A percentile compares a stretch with the other conserved stretches of the same genome.
Conservation (phyloP, 2,888 invertebrate genomes). For the Stenichneumon culpator region DNA sequence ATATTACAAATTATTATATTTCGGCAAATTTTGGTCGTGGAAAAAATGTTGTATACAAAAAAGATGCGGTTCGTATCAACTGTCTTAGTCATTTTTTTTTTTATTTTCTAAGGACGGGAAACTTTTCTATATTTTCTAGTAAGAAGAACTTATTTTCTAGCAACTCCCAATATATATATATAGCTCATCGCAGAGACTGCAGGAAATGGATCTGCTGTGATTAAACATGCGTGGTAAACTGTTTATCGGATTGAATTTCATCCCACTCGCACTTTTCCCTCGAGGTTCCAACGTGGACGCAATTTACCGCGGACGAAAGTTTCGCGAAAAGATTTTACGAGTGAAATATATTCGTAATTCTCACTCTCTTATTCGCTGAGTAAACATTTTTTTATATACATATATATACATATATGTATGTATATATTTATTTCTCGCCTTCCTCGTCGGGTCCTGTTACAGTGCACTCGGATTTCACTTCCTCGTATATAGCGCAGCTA, state of each 20-base stretch:
- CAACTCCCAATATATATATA: too few relatives aligned
- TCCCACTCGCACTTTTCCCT: background rate
- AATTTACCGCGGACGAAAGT: background rate
- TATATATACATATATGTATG: background rate
- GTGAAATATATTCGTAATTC: background rate
- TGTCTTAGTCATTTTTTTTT: too few relatives aligned
- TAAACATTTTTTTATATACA: background rate
- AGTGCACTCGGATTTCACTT: slow-evolving; percentile 63
- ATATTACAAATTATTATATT: too few relatives aligned
- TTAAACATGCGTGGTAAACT: too few relatives aligned
- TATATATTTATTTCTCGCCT: slow-evolving; percentile 5
- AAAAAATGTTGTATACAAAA: too few relatives aligned
- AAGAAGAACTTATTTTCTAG: too few relatives aligned
- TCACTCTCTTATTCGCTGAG: background rate
- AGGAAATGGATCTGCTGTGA: too few relatives aligned
- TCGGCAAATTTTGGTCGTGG: too few relatives aligned
- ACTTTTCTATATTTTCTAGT: too few relatives aligned
- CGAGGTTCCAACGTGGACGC: background rate
- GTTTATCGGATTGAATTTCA: background rate
- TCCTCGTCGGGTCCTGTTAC: slow-evolving; percentile 51
- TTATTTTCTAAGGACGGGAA: too few relatives aligned
- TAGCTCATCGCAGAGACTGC: too few relatives aligned
- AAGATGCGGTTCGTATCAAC: too few relatives aligned
- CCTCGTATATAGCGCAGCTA: slow-evolving; percentile 47
- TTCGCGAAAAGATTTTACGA: background rate